phyloP scores from a whole-genome alignment of 2,888 invertebrate genomes.

The Byasa hedistus region DNA sequence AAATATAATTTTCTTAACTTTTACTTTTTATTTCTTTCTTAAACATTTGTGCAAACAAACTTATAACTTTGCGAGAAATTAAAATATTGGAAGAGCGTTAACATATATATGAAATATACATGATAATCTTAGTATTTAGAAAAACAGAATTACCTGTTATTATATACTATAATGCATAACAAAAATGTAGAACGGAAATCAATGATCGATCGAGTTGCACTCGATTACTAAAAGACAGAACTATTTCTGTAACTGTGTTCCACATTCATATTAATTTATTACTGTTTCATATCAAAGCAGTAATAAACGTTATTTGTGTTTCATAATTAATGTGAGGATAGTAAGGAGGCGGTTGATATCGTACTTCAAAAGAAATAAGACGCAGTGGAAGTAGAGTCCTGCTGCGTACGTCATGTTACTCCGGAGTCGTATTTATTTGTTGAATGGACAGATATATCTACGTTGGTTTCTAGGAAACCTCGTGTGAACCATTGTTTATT shows the following conservation, averaged over 20 bases:
- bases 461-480: constrained; percentile 47
- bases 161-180: background rate
- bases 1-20: too few relatives aligned
- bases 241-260: constrained; percentile 27
- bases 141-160: background rate
- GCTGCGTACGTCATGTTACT: constrained; percentile 63
- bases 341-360: constrained; percentile 40
- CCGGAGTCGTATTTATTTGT: constrained; percentile 46
- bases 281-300: constrained; percentile 29
- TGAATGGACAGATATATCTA: constrained; percentile 38
- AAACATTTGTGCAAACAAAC: too few relatives aligned
- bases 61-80: too few relatives aligned
- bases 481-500: constrained; percentile 35
- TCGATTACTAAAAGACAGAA: constrained; percentile 21
- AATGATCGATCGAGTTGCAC: constrained; percentile 22
- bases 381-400: constrained; percentile 50
- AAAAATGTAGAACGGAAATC: constrained; percentile 22
- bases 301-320: constrained; percentile 35
- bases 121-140: too few relatives aligned
- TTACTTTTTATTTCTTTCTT: too few relatives aligned
- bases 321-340: constrained; percentile 42
- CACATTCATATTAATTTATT: constrained; percentile 26
- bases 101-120: too few relatives aligned
- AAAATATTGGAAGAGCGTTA: too few relatives aligned
- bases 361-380: constrained; percentile 56